Percentiles rank a stretch among this genome's conserved stretches.
Conservation (phyloP, 1,140 invertebrate genomes). For the Drosophila melanica region DNA sequence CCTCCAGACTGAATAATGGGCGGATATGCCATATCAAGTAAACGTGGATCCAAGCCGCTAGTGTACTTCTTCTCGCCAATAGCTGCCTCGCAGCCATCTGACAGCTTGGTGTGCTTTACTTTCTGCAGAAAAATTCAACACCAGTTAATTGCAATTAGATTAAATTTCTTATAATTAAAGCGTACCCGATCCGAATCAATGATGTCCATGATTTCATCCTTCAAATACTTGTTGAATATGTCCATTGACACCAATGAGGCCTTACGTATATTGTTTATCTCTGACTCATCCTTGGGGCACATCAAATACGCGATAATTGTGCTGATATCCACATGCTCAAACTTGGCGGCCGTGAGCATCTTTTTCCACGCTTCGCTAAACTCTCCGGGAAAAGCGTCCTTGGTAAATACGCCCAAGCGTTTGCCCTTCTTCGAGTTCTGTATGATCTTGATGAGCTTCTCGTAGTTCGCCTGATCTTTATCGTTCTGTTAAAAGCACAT, state of each 20-base stretch:
- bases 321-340: conserved; percentile 96
- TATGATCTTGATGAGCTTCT: conserved; percentile 93
- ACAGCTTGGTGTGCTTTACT: conserved; percentile 96
- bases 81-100: conserved; percentile 96
- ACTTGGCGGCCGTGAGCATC: conserved; percentile 89
- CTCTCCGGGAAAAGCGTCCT: conserved; percentile 96
- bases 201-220: conserved; percentile 99
- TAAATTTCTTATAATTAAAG: background rate
- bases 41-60: conserved; percentile 92
- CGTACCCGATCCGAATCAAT: conserved; percentile 97
- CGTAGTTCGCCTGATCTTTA: conserved; percentile 97
- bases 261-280: conserved; percentile 96
- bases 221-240: conserved; percentile 97
- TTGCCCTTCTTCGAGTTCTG: conserved; percentile 96
- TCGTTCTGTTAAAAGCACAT: conserved; percentile 89
- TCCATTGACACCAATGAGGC: conserved; percentile 96
- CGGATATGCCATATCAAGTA: conserved; percentile 98
- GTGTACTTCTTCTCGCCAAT: conserved; percentile 97
- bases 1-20: conserved; percentile 99
- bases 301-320: conserved; percentile 93
- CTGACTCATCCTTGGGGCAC: conserved; percentile 97
- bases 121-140: conserved; percentile 86
- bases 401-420: conserved; percentile 95
- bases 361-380: conserved; percentile 96
- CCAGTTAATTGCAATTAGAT: background rate